These are phyloP conservation scores for Eunapius fragilis DNA, from an alignment of 37 sponge, comb jelly and placozoan genomes.

Conservation along the genomic window DNA sequence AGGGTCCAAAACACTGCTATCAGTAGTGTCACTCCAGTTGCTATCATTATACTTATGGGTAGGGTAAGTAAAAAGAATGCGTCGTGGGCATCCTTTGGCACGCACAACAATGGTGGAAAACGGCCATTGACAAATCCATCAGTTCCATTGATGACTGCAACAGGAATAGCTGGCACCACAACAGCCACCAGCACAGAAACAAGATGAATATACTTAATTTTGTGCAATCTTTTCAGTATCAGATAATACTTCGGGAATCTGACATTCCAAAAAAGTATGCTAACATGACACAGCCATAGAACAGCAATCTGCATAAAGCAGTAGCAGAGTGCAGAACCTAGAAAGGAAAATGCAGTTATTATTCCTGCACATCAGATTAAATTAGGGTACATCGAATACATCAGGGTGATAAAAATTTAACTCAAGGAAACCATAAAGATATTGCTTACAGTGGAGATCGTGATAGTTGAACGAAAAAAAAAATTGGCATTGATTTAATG, in stretches of 20 bases:
- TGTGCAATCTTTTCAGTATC: background rate
- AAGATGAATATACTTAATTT: background rate
- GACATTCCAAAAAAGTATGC: background rate
- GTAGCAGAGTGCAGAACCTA: background rate
- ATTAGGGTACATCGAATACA: background rate
- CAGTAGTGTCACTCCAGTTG: conserved; percentile 30
- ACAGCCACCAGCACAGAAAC: background rate
- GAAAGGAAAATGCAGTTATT: background rate
- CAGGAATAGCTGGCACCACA: background rate
- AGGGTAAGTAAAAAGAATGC: conserved; percentile 38
- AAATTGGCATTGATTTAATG: too few species aligned
- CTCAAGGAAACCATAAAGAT: too few species aligned
- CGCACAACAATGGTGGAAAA: conserved; percentile 45
- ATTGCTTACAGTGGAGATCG: too few species aligned
- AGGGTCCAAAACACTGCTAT: conserved; percentile 36
- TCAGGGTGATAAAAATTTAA: too few species aligned
- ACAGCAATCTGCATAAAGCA: background rate
- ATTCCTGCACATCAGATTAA: too few species aligned
- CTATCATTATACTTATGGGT: conserved; percentile 12
- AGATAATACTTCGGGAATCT: background rate
- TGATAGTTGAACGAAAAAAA: too few species aligned
- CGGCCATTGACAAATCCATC: conserved; percentile 23
- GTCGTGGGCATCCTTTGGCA: background rate
- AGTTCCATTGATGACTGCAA: background rate
- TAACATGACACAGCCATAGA: background rate